These are phyloP conservation scores for Darevskia nairensis DNA, from an alignment of 2,797 vertebrate species.

Conservation along the genomic window DNA sequence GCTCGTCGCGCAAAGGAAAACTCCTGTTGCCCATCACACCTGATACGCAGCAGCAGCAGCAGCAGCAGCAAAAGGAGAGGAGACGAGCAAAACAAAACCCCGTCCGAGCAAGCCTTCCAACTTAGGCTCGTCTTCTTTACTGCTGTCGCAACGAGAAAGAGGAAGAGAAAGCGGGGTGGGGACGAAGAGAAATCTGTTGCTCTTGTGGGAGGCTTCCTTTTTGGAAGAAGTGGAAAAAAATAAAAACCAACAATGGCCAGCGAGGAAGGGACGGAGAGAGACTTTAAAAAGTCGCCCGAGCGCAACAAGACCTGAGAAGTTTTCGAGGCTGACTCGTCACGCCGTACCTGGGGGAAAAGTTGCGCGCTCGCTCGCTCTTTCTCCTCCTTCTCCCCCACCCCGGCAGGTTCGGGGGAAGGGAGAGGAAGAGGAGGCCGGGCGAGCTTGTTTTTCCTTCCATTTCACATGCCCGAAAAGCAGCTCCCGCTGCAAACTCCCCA, in stretches of 20 bases:
- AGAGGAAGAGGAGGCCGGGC: background rate
- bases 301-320: background rate
- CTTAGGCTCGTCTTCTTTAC: background rate
- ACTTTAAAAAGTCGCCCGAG: background rate
- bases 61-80: too few species aligned
- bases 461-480: background rate
- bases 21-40: background rate
- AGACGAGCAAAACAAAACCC: background rate
- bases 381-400: background rate
- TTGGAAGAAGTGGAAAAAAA: too few species aligned
- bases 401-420: background rate
- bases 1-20: background rate
- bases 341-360: conserved; percentile 11
- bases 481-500: background rate
- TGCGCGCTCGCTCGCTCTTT: background rate
- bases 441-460: background rate
- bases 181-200: background rate
- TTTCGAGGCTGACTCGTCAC: background rate
- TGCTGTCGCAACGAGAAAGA: background rate
- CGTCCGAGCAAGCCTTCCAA: background rate
- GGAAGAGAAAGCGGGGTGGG: background rate
- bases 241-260: background rate
- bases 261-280: too few species aligned
- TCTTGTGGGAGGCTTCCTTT: background rate
- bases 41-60: background rate